Evolutionary conservation across 2,888 invertebrate species (phyloP).

Genomic region (Caenorhabditis angaria): DNA sequence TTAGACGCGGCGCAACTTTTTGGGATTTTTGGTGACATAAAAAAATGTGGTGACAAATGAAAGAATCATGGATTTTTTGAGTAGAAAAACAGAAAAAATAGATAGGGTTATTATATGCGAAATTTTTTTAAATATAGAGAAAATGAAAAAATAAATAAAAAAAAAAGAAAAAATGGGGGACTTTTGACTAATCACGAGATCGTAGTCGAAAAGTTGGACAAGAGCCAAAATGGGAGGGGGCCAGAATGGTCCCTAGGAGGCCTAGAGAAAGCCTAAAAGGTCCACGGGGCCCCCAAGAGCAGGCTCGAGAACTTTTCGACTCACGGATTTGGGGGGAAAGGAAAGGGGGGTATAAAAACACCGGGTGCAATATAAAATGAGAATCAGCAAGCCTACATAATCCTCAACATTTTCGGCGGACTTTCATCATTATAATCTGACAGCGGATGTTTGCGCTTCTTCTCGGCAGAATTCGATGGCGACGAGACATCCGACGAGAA

Average conservation of each 20-base stretch:
- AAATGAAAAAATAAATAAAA: neutral
- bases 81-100: no score
- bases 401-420: constrained; percentile 33
- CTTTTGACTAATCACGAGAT: constrained; percentile 38
- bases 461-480: constrained; percentile 27
- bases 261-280: neutral
- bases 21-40: no score
- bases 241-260: neutral
- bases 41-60: no score
- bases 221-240: neutral
- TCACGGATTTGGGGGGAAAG: constrained; percentile 22
- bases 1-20: no score
- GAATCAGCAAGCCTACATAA: neutral
- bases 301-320: constrained; percentile 37
- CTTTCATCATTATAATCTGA: constrained; percentile 26
- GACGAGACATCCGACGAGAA: constrained; percentile 47
- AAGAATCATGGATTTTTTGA: neutral
- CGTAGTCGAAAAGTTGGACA: constrained; percentile 1
- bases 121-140: neutral
- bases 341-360: neutral
- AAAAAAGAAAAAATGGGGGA: constrained; percentile 12
- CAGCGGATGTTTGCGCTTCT: constrained; percentile 19
- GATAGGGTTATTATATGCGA: neutral
- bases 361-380: constrained; percentile 13
- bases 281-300: no score